Evolutionary conservation across 2,888 invertebrate species (phyloP).

Genomic region (Cosmopolites sordidus): DNA sequence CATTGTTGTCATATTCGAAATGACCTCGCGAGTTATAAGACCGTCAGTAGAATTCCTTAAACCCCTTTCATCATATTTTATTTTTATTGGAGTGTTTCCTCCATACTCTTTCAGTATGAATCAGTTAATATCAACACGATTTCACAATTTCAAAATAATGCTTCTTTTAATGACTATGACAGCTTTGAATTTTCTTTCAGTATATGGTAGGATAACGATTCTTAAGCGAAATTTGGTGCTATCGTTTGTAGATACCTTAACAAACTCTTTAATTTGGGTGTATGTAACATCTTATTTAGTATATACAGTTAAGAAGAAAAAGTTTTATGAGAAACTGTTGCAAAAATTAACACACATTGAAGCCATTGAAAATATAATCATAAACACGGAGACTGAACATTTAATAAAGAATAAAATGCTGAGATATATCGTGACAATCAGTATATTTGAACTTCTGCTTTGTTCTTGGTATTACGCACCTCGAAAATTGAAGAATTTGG

Average conservation of each 20-base stretch:
- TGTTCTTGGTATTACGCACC: slow-evolving; percentile 3
- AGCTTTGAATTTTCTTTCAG: background rate
- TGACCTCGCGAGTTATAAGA: too few relatives aligned
- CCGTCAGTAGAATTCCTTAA: background rate
- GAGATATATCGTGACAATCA: background rate
- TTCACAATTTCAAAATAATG: background rate
- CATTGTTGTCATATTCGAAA: too few relatives aligned
- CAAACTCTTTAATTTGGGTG: background rate
- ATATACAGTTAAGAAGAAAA: background rate
- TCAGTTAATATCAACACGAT: background rate
- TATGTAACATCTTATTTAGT: background rate
- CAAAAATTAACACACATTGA: background rate
- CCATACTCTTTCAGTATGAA: background rate
- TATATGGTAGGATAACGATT: background rate
- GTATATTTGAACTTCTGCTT: background rate
- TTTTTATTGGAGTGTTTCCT: background rate
- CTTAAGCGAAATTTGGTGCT: background rate
- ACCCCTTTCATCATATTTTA: background rate
- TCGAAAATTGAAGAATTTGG: background rate
- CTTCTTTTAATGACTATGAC: background rate
- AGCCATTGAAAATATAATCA: background rate
- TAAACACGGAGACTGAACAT: background rate
- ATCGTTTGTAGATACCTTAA: background rate
- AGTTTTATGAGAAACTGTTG: background rate
- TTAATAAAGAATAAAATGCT: background rate